These are phyloP conservation scores for Channa argus DNA, from an alignment of 2,113 vertebrate genomes.

Conservation along the genomic window DNA sequence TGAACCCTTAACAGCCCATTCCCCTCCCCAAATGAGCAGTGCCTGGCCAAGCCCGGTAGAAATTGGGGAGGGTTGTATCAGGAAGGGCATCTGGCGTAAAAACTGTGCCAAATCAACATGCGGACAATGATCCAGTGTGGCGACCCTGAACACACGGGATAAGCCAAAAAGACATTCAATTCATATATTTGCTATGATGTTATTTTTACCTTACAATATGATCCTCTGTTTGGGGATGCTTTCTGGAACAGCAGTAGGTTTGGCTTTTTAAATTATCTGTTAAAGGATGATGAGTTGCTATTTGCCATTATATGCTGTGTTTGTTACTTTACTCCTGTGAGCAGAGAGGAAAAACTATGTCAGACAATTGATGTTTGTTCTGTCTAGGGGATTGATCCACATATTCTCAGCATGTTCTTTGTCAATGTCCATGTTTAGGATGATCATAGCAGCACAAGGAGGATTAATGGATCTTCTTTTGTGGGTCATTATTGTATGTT, in stretches of 20 bases:
- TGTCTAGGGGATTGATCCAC: no score
- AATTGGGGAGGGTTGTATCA: no score
- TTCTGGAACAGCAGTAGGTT: conserved; percentile 97
- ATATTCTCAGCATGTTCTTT: background rate
- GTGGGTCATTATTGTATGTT: no score
- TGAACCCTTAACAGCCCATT: no score
- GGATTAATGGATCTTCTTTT: conserved; percentile 90
- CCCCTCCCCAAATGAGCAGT: no score
- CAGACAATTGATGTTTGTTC: background rate
- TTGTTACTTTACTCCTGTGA: conserved; percentile 82
- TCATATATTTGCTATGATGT: conserved; percentile 34
- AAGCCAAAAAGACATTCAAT: background rate
- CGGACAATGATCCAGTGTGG: no score
- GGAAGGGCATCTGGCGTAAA: no score
- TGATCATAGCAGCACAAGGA: conserved; percentile 84
- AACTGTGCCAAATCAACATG: no score
- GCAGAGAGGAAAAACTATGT: conserved; percentile 83
- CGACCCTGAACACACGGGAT: no score
- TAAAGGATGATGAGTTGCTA: conserved; percentile 97
- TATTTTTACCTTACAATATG: conserved; percentile 81
- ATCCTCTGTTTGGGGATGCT: conserved; percentile 92
- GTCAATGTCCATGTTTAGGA: conserved; percentile 39
- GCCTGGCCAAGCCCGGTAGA: no score
- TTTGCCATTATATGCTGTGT: conserved; percentile 90
- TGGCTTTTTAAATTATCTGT: conserved; percentile 91